Evolutionary conservation across 2,113 vertebrate species (phyloP).

Genomic region (Isurus oxyrinchus): DNA sequence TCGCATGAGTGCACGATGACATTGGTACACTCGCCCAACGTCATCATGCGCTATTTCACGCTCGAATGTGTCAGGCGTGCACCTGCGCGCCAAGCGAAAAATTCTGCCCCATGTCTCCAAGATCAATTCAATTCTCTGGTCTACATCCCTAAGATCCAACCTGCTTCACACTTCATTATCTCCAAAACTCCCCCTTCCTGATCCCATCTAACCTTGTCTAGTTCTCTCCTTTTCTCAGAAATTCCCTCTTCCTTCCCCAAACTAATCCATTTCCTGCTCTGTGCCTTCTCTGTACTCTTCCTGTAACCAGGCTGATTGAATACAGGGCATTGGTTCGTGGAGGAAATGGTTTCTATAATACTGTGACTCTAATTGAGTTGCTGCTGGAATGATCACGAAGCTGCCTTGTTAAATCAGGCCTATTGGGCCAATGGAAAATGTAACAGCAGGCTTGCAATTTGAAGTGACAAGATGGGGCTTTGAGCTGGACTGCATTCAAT

Average conservation of each 20-base stretch:
- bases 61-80: too few species aligned
- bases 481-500: not conserved
- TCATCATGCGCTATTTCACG: too few species aligned
- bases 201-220: not conserved
- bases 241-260: not conserved
- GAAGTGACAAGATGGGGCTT: not conserved
- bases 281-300: not conserved
- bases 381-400: not conserved
- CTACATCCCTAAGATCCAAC: not conserved
- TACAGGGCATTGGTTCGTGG: not conserved
- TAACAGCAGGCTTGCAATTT: not conserved
- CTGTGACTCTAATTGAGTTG: not conserved
- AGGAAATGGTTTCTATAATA: not conserved
- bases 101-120: not conserved
- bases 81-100: too few species aligned
- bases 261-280: not conserved
- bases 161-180: not conserved
- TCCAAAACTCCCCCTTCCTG: not conserved
- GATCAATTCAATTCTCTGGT: not conserved
- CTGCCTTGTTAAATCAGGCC: not conserved
- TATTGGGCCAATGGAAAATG: not conserved
- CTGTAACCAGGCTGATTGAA: not conserved
- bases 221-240: not conserved
- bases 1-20: too few species aligned
- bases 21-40: too few species aligned